A percentile compares a stretch with the other conserved stretches of the same genome.
phyloP scores from a whole-genome alignment of 2,113 vertebrate species.

The Scolopax mira region DNA sequence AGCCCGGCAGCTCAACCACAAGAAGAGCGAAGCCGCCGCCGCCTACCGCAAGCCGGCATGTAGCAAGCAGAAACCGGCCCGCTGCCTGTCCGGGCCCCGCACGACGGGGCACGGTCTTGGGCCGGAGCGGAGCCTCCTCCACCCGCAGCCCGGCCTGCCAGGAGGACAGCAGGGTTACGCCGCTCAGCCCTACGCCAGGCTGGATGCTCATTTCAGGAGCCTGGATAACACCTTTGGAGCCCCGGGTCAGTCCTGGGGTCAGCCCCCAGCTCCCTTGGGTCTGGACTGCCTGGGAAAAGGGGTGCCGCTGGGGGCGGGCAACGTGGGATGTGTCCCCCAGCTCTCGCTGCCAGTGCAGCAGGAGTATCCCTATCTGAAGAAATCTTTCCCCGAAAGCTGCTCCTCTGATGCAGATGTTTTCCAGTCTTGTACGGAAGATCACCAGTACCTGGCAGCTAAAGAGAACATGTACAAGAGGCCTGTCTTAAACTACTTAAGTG shows the following conservation, averaged over 20 bases:
- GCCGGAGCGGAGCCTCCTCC: neutral
- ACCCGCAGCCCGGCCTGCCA: neutral
- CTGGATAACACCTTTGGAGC: neutral
- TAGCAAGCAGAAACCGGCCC: neutral
- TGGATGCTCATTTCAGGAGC: neutral
- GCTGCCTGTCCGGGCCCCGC: neutral
- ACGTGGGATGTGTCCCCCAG: neutral
- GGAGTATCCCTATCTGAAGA: neutral
- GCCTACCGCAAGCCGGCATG: neutral
- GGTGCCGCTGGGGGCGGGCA: neutral
- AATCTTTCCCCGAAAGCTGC: neutral
- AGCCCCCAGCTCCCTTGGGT: neutral
- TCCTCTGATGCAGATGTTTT: neutral
- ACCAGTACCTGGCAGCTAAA: slow-evolving; percentile 16
- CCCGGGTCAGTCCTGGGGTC: neutral
- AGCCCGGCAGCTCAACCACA: slow-evolving; percentile 53
- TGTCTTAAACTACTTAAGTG: neutral
- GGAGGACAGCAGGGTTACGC: neutral
- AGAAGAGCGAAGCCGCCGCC: slow-evolving; percentile 2
- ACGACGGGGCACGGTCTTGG: neutral
- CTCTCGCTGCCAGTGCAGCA: neutral
- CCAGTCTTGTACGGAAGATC: neutral
- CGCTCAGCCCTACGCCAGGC: neutral
- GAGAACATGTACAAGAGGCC: neutral
- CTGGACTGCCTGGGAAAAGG: neutral